A percentile compares a stretch with the other conserved stretches of the same genome.
These are phyloP conservation scores for Drosophila suboccidentalis DNA, from an alignment of 2,888 invertebrate genomes.

Conservation along the genomic window DNA sequence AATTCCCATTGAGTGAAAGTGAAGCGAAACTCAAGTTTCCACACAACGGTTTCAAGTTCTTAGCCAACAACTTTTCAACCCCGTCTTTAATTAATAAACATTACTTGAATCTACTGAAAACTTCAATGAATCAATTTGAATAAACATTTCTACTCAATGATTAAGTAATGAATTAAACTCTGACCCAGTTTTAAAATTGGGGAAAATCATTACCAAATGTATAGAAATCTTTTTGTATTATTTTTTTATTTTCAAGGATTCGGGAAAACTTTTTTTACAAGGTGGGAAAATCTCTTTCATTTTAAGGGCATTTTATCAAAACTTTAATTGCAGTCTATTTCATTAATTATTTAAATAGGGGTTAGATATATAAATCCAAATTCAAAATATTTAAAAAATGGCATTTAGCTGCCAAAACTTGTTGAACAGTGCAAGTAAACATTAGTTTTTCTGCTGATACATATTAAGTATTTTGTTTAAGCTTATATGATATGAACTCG, in stretches of 20 bases:
- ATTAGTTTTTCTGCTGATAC: neutral
- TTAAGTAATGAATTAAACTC: conserved; percentile 40
- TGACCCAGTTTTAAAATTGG: conserved; percentile 33
- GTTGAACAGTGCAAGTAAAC: neutral
- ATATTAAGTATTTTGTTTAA: neutral
- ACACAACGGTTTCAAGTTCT: conserved; percentile 37
- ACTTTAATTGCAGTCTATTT: too few relatives aligned
- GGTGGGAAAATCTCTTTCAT: too few relatives aligned
- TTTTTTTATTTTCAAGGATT: too few relatives aligned
- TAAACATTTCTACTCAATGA: conserved; percentile 26
- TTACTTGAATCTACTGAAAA: conserved; percentile 17
- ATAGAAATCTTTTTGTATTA: neutral
- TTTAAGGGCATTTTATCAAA: too few relatives aligned
- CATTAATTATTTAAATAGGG: too few relatives aligned
- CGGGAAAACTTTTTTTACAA: too few relatives aligned
- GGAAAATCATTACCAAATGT: neutral
- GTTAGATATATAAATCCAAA: too few relatives aligned
- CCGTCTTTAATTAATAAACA: conserved; percentile 55
- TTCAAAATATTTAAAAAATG: neutral
- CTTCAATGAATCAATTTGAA: conserved; percentile 18
- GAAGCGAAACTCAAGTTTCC: conserved; percentile 37
- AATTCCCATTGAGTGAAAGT: conserved; percentile 49
- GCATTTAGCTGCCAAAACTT: neutral
- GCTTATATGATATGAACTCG: neutral
- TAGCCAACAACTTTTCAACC: conserved; percentile 13